Evolutionary conservation across 2,113 vertebrate genomes (phyloP), one percentile per base, ranked within the genome.

Genomic region (Dasyurus viverrinus): DNA sequence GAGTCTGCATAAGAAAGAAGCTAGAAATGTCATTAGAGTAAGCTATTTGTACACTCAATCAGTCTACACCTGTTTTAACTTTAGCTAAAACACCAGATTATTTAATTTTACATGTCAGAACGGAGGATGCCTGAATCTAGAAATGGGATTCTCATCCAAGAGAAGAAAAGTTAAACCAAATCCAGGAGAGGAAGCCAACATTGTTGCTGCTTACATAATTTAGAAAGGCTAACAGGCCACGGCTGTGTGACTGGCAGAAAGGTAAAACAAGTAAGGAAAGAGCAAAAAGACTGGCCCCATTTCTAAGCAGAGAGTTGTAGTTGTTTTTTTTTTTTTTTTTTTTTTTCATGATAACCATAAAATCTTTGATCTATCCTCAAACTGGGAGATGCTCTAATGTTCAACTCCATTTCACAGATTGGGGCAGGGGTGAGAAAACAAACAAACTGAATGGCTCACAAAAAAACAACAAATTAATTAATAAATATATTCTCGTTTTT

Each of bases 11-110:
- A 89, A 91, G 92, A 96, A 95, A 93, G 92, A 93, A 94, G 36
- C 54, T 53, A 53, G 60, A 57, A 93, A 92, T 53, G 93, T 94
- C 48, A 91, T 93, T 96, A 84, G 54, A 96, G 54, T 1, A 52
- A 93, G 76, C n/a, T 50, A 50, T 91, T 22, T 25, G 53, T 30
- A 76, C 52, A 89, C 25, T 89, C 93, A 91, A 90, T 94, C 54
- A 92, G 48, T 93, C 89, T 93, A 91, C 57, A 96, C 94, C 84
- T 97, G 50, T 50, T 94, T 46, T 57, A 24, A 54, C 91, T 94
- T 91, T 92, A 94, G 91, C 92, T 93, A 53, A 94, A 93, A 93
- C 54, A 26, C 30, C 48, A 26, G 30, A 53, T 26, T 52, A 53
- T 91, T 89, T 94, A 94, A 84, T 90, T 89, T 92, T 89, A 36